phyloP scores from a whole-genome alignment of 1,140 invertebrate genomes.

The Drosophila obscura region DNA sequence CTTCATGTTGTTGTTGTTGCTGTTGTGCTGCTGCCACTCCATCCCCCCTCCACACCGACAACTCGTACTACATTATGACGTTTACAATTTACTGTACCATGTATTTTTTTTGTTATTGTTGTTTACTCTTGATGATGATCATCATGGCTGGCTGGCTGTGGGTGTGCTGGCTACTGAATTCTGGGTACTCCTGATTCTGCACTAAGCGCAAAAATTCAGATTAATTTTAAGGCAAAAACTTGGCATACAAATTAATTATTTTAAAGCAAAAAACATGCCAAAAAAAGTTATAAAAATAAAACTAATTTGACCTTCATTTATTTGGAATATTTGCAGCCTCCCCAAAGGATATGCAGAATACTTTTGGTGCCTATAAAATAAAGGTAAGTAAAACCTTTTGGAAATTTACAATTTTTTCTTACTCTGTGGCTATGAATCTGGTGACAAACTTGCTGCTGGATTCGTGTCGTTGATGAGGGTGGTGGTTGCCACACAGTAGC shows the following conservation, averaged over 20 bases:
- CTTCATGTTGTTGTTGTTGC: constrained; percentile 40
- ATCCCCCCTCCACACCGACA: background rate
- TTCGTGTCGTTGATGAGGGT: constrained; percentile 74
- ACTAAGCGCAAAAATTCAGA: too few relatives aligned
- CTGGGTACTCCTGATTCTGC: constrained; percentile 1
- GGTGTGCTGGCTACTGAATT: constrained; percentile 29
- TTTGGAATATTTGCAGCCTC: too few relatives aligned
- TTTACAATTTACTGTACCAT: constrained; percentile 79
- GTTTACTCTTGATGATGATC: constrained; percentile 73
- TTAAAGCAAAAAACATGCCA: too few relatives aligned
- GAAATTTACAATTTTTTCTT: too few relatives aligned
- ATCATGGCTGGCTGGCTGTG: constrained; percentile 51
- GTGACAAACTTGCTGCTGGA: constrained; percentile 72
- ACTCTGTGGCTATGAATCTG: constrained; percentile 24
- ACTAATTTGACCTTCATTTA: too few relatives aligned
- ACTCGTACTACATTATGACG: constrained; percentile 66
- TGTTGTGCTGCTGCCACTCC: constrained; percentile 14
- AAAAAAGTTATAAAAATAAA: too few relatives aligned
- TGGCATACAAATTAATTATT: too few relatives aligned
- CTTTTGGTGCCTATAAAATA: too few relatives aligned
- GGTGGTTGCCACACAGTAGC: constrained; percentile 35
- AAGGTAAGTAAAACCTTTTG: too few relatives aligned
- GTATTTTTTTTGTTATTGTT: constrained; percentile 59
- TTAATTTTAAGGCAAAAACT: too few relatives aligned
- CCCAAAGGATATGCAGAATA: too few relatives aligned